Percentiles rank a stretch among this genome's conserved stretches.
These are phyloP conservation scores for Ellobius talpinus DNA, from an alignment of 2,113 vertebrate species.

Conservation along the genomic window DNA sequence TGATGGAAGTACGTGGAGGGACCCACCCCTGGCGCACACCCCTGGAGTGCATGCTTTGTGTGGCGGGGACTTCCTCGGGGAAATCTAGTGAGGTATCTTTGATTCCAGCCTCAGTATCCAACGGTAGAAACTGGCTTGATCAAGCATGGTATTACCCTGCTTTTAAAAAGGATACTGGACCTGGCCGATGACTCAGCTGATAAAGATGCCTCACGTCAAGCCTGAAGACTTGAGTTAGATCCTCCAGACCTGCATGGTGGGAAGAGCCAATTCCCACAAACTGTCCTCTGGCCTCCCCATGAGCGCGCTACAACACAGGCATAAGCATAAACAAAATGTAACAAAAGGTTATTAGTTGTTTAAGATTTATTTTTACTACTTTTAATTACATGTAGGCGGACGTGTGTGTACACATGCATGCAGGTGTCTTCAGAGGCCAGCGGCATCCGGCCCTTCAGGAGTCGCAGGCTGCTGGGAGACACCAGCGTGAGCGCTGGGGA, in stretches of 20 bases:
- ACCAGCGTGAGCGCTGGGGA: neutral
- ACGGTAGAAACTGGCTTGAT: neutral
- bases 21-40: no score
- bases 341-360: neutral
- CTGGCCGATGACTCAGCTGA: neutral
- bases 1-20: neutral
- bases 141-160: neutral
- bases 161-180: neutral
- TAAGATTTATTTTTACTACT: neutral
- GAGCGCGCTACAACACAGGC: neutral
- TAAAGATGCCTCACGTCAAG: neutral
- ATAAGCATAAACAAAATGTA: neutral
- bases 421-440: neutral
- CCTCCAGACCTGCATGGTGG: neutral
- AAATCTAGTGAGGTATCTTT: neutral
- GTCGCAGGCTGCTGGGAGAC: neutral
- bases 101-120: neutral
- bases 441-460: neutral
- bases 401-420: neutral
- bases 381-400: neutral
- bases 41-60: neutral
- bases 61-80: neutral
- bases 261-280: neutral
- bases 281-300: neutral
- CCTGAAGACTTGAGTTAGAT: neutral